These are phyloP conservation scores for Yponomeuta malinellus DNA, from an alignment of 2,888 invertebrate species.

Conservation along the genomic window DNA sequence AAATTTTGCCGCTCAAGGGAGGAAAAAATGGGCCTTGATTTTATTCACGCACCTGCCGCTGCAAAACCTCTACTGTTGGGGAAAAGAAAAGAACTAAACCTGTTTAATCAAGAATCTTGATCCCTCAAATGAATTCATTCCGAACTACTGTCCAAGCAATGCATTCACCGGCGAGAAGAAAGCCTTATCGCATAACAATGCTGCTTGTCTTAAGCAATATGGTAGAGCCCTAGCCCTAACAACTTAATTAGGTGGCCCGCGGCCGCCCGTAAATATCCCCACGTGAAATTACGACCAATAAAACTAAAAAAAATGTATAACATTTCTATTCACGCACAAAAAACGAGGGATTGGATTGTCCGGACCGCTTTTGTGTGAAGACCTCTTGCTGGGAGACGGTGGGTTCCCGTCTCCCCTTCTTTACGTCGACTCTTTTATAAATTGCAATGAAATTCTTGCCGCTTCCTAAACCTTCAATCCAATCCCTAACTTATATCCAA, in stretches of 20 bases:
- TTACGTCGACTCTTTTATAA: background rate
- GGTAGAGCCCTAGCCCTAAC: slow-evolving; percentile 62
- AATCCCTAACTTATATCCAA: background rate
- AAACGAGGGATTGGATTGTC: slow-evolving; percentile 67
- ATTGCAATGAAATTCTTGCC: background rate
- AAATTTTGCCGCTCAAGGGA: slow-evolving; percentile 23
- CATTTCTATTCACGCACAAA: slow-evolving; percentile 73
- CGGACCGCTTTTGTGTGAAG: slow-evolving; percentile 63
- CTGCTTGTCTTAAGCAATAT: slow-evolving; percentile 58
- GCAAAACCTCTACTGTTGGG: slow-evolving; percentile 3
- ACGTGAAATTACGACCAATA: slow-evolving; percentile 74
- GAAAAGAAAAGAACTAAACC: background rate
- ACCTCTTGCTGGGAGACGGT: slow-evolving; percentile 57
- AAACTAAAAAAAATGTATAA: slow-evolving; percentile 72
- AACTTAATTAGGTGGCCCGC: slow-evolving; percentile 73
- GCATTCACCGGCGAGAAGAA: slow-evolving; percentile 45
- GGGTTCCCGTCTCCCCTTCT: slow-evolving; percentile 5
- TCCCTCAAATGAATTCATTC: slow-evolving; percentile 11
- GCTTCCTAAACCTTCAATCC: background rate
- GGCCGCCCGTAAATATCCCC: slow-evolving; percentile 71
- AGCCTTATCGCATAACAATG: slow-evolving; percentile 56
- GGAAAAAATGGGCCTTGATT: slow-evolving; percentile 42
- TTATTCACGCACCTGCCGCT: slow-evolving; percentile 39
- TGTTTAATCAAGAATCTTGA: background rate
- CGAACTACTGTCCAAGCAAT: slow-evolving; percentile 59